Evolutionary conservation across 2,888 invertebrate genomes (phyloP), one percentile per base, ranked within the genome.

Genomic region (Agrotis ipsilon): DNA sequence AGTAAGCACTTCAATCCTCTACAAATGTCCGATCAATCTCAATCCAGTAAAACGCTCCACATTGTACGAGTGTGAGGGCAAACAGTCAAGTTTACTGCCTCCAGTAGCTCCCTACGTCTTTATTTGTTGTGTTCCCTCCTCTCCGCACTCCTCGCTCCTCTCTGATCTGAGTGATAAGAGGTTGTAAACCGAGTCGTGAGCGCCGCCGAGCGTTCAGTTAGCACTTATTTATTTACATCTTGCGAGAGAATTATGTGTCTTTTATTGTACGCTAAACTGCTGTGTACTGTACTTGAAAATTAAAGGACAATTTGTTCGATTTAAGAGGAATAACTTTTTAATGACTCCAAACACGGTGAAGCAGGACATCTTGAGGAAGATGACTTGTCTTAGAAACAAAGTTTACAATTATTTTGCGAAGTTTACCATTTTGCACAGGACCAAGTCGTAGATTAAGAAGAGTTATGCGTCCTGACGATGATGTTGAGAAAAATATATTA

Each of bases 151-250:
- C 43, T 51, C 32, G 52, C 39, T 55, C 32, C 43, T 45, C 32
- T 70, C 45, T 55, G 76, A 75, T 75, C 55, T 45, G 21, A 11
- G 57, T 13, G 75, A 80, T 67, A 76, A 80, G 76, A 48, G 68
- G 59, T 46, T 32, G 46, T 77, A 68, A 75, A 57, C 24, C 13
- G 54, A 13, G 45, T 52, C 59, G 58, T 57, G 21, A 7, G 70
- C 32, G 39, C 48, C 52, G 45, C 62, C 54, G 54, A 62, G 16
- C 52, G 51, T 75, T 59, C 27, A 43, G 39, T 62, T 52, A 27
- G 16, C 60, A 66, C 58, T 80, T 46, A 32, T 75, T 80, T 75
- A 76, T 66, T 74, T 52, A 66, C 45, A 45, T 18, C 14, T 18
- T 19, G 32, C 49, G 48, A 54, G 13, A n/a, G 39, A 58, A 27